Percentiles rank a stretch among this genome's conserved stretches.
Conservation (phyloP, 2,113 vertebrate genomes). For the Boleophthalmus pectinirostris region DNA sequence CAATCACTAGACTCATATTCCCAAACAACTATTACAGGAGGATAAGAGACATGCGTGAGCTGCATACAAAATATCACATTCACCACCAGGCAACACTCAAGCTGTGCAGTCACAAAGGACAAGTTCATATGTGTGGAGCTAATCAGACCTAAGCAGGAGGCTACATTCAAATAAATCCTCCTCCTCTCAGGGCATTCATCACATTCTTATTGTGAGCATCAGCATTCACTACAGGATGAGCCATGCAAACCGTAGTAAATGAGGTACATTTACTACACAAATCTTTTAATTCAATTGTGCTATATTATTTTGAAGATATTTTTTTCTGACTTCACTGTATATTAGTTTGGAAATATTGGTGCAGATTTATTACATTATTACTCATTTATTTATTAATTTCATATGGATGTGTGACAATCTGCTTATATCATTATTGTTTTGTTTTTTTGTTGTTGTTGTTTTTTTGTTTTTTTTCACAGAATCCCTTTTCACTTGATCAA, state of each 20-base stretch:
- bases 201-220: constrained; percentile 5
- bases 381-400: too few relatives aligned
- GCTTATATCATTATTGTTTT: too few relatives aligned
- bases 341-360: not conserved
- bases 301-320: too few relatives aligned
- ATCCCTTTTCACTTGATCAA: too few relatives aligned
- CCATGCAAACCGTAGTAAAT: not conserved
- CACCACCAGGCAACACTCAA: constrained; percentile 32
- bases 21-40: constrained; percentile 20
- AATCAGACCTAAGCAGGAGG: constrained; percentile 9
- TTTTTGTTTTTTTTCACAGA: too few relatives aligned
- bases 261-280: not conserved
- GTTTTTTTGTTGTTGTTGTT: too few relatives aligned
- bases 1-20: constrained; percentile 21
- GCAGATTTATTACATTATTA: too few relatives aligned
- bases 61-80: constrained; percentile 28
- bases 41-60: constrained; percentile 21
- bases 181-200: constrained; percentile 3
- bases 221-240: constrained; percentile 22
- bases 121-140: constrained; percentile 23
- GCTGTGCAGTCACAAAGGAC: constrained; percentile 37
- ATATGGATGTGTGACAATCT: too few relatives aligned
- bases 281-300: not conserved
- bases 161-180: not conserved
- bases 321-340: too few relatives aligned